Conservation (phyloP, 2,888 invertebrate genomes). For the Cataglyphis cursor region DNA sequence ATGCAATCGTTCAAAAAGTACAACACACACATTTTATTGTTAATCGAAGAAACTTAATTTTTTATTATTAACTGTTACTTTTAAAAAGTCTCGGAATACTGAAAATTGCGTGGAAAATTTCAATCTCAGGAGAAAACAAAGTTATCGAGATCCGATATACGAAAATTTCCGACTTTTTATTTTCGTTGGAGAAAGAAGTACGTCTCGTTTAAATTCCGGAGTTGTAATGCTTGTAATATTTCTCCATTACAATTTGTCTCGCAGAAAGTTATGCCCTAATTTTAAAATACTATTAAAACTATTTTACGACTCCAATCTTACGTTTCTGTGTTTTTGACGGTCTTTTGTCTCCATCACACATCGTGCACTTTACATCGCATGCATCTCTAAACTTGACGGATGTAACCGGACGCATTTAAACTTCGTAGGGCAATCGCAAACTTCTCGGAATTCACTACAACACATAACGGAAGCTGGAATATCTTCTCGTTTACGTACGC, state of each 20-base stretch:
- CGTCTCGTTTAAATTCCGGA: background rate
- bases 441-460: background rate
- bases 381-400: background rate
- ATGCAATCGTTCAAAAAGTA: background rate
- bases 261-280: background rate
- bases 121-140: slow-evolving; percentile 9
- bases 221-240: background rate
- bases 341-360: background rate
- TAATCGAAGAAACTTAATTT: background rate
- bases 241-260: background rate
- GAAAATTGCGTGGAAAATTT: slow-evolving; percentile 12
- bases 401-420: slow-evolving; percentile 3
- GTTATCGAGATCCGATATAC: slow-evolving; percentile 9
- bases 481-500: slow-evolving; percentile 10
- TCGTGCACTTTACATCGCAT: background rate
- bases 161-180: slow-evolving; percentile 25
- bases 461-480: background rate
- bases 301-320: slow-evolving; percentile 19
- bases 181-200: background rate
- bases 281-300: background rate
- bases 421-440: slow-evolving; percentile 10
- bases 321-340: background rate
- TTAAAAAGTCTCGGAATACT: background rate
- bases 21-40: background rate
- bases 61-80: background rate